Base-by-base conservation (phyloP, 2,888 invertebrate genomes). In the Malacosoma neustria region DNA sequence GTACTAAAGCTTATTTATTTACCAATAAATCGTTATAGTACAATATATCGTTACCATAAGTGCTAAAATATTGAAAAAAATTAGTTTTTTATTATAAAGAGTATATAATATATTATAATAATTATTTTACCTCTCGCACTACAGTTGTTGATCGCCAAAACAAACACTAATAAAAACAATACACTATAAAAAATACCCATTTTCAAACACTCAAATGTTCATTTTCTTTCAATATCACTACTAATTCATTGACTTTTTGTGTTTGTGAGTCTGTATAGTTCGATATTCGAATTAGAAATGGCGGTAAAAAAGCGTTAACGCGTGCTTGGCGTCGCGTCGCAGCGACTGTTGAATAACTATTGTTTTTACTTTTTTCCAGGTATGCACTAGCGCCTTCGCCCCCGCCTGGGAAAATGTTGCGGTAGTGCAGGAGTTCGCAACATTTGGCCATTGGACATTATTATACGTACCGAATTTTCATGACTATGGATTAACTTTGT, bases 331-430 rank as follows among this genome's bases (percentile, higher is more conserved):
- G 22, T 22, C 22, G 22, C 22, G 22, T 22, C 22, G 22, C 22
- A 22, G 22, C 22, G 22, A 22, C 22, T 22, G 22, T 22, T 22
- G 22, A 9, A 9, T 22, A 22, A 22, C 22, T 22, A 22, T 22
- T 22, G 22, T 22, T 22, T 13, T 13, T 32, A 32, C 14, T 33
- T 29, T 29, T 37, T 29, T 37, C 14, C 11, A 31, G 31, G 31
- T 48, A 50, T 57, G 57, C 61, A 60, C 66, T 66, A 69, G 72
- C 73, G 79, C 72, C 62, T 66, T 57, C 48, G 60, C 66, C 67
- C 84, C 82, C 82, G 84, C 77, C 82, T 71, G 76, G 71, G 74
- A 66, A 76, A 75, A 71, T 63, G 60, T 51, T 62, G 64, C 50
- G 57, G 57, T 54, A 47, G 38, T 41, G 49, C 46, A 45, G 68